Evolutionary conservation across 2,888 invertebrate species (phyloP), one percentile per base, ranked within the genome.

Genomic region (Erebia ligea): DNA sequence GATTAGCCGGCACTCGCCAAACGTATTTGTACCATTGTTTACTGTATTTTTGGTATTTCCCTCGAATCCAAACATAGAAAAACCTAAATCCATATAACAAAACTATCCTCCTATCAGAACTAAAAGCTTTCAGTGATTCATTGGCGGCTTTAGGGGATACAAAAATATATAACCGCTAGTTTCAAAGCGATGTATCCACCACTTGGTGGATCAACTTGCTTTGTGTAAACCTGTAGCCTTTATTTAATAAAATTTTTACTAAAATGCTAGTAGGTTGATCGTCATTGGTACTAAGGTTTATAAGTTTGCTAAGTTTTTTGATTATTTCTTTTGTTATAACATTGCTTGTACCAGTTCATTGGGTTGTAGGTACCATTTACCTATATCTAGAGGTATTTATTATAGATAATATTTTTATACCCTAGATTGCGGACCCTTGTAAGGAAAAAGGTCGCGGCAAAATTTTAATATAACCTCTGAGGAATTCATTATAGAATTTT

Each of bases 51-150:
- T 40, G 1, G 6, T 6, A 40, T 9, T 40, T 40, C 40, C 6
- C 40, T 40, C 8, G 10, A 48, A 48, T n/a, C 21, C 8, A 0
- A 56, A 11, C 5, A 19, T 11, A 17, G 21, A 21, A 56, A 21
- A 45, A 15, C 19, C 45, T 48, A 45, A 48, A 59, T 40, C 40
- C 40, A 17, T 59, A 15, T 13, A 61, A 45, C 45, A 61, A 3
- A 48, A 21, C 45, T 15, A 21, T 21, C 13, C 21, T 21, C 13
- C 21, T 45, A 62, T 45, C 45, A 21, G 45, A 62, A 48, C 21
- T 48, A 62, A 62, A 48, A 45, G 45, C 45, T 62, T 62, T 62
- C 21, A 21, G 62, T 61, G 19, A 45, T 61, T 45, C 45, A 61
- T 11, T 48, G 8, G 45, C 8, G 45, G 45, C 21, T 61, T 61